Conservation (phyloP, 2,113 vertebrate species). For the Alethe castanea region DNA sequence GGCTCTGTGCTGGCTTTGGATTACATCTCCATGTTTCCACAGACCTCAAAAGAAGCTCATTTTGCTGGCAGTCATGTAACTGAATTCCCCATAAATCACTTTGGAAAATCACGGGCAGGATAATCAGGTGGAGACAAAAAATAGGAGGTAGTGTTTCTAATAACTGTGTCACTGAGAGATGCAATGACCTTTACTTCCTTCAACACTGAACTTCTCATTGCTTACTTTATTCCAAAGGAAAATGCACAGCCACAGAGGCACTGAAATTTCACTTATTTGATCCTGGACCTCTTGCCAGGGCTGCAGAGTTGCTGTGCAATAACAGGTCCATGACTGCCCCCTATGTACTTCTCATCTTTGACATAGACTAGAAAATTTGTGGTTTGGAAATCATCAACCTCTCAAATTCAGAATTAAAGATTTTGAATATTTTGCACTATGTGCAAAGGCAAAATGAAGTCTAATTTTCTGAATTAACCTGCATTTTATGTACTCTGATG, state of each 20-base stretch:
- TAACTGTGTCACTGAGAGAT: not conserved
- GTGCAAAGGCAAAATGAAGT: not conserved
- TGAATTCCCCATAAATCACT: constrained; percentile 29
- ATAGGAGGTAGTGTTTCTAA: not conserved
- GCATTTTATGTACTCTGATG: not conserved
- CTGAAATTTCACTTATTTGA: not conserved
- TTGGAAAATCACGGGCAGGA: constrained; percentile 24
- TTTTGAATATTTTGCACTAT: not conserved
- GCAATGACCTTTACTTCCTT: constrained; percentile 22
- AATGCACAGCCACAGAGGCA: not conserved
- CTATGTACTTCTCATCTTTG: not conserved
- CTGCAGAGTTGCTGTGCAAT: not conserved
- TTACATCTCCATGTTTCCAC: constrained; percentile 13
- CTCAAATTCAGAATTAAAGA: not conserved
- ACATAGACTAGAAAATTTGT: fast-evolving
- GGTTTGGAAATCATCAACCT: not conserved
- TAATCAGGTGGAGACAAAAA: not conserved
- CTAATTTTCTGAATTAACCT: not conserved
- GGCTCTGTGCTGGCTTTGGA: not conserved
- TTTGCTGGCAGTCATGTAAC: constrained; percentile 28
- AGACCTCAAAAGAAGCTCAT: constrained; percentile 17
- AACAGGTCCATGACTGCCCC: fast-evolving
- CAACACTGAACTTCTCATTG: not conserved
- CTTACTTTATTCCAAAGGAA: not conserved
- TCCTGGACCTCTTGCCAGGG: not conserved